Conservation (phyloP, 2,113 vertebrate genomes). For the Fulica atra region DNA sequence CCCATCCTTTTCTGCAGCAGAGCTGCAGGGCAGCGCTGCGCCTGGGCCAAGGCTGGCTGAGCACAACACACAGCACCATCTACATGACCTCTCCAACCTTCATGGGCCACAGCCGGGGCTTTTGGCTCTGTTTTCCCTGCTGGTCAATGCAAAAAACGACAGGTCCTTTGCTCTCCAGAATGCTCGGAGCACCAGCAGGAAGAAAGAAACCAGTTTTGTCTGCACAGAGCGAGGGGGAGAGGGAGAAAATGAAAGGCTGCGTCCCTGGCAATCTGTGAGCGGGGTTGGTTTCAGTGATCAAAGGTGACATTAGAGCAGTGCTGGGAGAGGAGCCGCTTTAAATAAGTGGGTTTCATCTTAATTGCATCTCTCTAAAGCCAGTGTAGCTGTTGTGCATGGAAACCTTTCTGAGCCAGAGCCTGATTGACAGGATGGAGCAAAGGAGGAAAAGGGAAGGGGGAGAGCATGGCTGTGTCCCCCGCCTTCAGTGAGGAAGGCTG, state of each 20-base stretch:
- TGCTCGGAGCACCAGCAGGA: background rate
- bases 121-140: background rate
- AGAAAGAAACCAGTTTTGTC: background rate
- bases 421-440: background rate
- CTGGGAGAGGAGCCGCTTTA: conserved; percentile 21
- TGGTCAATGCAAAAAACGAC: background rate
- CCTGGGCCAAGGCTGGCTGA: background rate
- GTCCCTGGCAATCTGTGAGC: conserved; percentile 1
- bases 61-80: background rate
- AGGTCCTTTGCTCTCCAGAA: background rate
- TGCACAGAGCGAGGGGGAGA: background rate
- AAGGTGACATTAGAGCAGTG: conserved; percentile 12
- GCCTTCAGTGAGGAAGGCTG: background rate
- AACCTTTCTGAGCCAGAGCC: background rate
- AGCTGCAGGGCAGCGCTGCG: background rate
- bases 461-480: fast-evolving
- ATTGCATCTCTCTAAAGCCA: conserved; percentile 41
- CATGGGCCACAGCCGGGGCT: background rate
- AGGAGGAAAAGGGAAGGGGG: background rate
- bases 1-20: background rate
- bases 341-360: conserved; percentile 52
- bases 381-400: background rate
- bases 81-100: background rate
- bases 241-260: background rate
- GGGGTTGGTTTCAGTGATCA: conserved; percentile 39